Conservation (phyloP, 2,113 vertebrate species). For the Gasterosteus nipponicus region DNA sequence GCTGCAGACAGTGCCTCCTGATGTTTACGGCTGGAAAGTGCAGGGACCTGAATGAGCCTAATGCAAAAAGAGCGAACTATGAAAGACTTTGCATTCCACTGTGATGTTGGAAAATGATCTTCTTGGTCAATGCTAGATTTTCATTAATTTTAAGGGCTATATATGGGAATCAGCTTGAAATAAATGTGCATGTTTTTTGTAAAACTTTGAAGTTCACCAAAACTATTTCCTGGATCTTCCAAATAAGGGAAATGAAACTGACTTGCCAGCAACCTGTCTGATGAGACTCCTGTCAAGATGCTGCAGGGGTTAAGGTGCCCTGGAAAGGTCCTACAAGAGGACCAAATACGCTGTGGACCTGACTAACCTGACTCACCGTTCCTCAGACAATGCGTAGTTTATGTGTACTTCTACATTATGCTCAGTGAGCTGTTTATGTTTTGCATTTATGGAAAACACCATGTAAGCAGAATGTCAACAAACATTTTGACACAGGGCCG, state of each 20-base stretch:
- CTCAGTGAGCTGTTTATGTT: background rate
- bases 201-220: background rate
- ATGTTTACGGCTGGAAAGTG: constrained; percentile 47
- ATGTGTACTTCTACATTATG: background rate
- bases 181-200: constrained; percentile 45
- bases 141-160: background rate
- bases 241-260: background rate
- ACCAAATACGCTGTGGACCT: background rate
- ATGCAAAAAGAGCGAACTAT: constrained; percentile 15
- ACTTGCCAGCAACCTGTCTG: background rate
- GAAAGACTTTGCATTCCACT: constrained; percentile 27
- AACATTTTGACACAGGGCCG: background rate
- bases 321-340: background rate
- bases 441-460: background rate
- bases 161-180: constrained; percentile 45
- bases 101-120: constrained; percentile 13
- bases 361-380: background rate
- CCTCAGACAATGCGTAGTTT: background rate
- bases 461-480: background rate
- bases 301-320: background rate
- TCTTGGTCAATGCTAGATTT: background rate
- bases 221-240: background rate
- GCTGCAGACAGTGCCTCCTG: constrained; percentile 48
- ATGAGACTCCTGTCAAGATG: background rate
- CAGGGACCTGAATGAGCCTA: constrained; percentile 25